Conservation (phyloP, 2,113 vertebrate genomes). For the Willisornis vidua region DNA sequence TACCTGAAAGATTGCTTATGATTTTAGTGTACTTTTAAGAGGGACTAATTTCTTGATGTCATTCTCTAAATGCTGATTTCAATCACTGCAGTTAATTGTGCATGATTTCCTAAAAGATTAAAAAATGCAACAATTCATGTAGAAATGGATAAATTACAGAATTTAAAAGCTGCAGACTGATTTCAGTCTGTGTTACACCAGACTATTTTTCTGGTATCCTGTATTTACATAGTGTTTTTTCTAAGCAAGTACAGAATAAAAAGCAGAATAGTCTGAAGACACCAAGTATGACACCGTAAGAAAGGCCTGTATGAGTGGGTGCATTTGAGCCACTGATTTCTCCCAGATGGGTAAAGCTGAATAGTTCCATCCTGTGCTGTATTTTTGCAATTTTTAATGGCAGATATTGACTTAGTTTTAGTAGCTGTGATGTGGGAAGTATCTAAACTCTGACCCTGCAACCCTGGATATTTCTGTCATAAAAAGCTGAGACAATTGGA, state of each 20-base stretch:
- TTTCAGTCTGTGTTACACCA: background rate
- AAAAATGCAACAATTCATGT: background rate
- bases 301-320: background rate
- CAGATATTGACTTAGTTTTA: background rate
- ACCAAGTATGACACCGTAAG: fast-evolving
- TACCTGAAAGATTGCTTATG: background rate
- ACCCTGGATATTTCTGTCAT: background rate
- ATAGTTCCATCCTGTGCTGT: background rate
- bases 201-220: background rate
- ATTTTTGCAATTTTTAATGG: background rate
- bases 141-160: background rate
- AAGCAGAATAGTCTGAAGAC: background rate
- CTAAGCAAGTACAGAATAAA: background rate
- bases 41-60: background rate
- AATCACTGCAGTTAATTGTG: background rate
- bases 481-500: background rate
- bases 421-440: background rate
- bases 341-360: background rate
- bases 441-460: background rate
- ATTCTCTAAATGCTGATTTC: slow-evolving; percentile 1
- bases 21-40: background rate
- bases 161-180: background rate
- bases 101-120: background rate
- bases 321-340: background rate
- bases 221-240: background rate